A percentile compares a stretch with the other conserved stretches of the same genome.
Evolutionary conservation across 2,113 vertebrate species (phyloP).

Genomic region (Orthochromis malagaraziensis): DNA sequence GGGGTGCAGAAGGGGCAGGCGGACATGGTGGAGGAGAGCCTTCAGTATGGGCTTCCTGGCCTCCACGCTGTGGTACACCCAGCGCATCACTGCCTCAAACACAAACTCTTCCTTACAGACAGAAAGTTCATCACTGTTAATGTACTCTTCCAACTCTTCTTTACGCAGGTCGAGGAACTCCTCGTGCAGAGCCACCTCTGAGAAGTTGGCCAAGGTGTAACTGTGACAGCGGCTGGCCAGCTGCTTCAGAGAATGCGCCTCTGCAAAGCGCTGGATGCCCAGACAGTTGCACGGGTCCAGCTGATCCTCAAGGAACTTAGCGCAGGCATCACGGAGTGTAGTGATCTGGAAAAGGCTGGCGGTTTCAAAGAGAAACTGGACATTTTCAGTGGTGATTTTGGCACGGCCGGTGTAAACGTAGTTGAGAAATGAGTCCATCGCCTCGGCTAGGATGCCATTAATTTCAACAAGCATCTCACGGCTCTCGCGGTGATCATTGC

Average conservation of each 20-base stretch:
- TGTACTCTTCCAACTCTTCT: slow-evolving; percentile 94
- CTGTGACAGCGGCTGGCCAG: slow-evolving; percentile 87
- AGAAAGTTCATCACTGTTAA: slow-evolving; percentile 86
- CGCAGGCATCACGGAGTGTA: slow-evolving; percentile 88
- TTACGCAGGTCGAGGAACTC: slow-evolving; percentile 87
- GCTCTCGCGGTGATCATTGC: slow-evolving; percentile 90
- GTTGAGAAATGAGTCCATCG: slow-evolving; percentile 95
- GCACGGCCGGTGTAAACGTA: slow-evolving; percentile 96
- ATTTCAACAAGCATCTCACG: slow-evolving; percentile 92
- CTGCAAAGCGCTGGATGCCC: slow-evolving; percentile 94
- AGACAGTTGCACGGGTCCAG: slow-evolving; percentile 96
- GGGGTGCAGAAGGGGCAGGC: slow-evolving; percentile 89
- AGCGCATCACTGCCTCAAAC: slow-evolving; percentile 95
- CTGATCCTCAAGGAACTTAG: slow-evolving; percentile 96
- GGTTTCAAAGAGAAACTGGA: slow-evolving; percentile 95
- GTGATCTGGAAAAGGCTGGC: slow-evolving; percentile 95
- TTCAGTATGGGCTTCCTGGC: slow-evolving; percentile 82
- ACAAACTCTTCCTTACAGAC: slow-evolving; percentile 91
- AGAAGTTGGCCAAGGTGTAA: slow-evolving; percentile 86
- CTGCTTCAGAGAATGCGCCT: slow-evolving; percentile 89
- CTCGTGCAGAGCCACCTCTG: slow-evolving; percentile 88
- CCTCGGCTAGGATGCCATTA: slow-evolving; percentile 90
- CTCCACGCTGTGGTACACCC: slow-evolving; percentile 88
- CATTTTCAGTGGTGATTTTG: slow-evolving; percentile 95
- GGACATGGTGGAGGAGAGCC: slow-evolving; percentile 88